Evolutionary conservation across 2,797 vertebrate genomes (phyloP).

Genomic region (Tadarida brasiliensis): DNA sequence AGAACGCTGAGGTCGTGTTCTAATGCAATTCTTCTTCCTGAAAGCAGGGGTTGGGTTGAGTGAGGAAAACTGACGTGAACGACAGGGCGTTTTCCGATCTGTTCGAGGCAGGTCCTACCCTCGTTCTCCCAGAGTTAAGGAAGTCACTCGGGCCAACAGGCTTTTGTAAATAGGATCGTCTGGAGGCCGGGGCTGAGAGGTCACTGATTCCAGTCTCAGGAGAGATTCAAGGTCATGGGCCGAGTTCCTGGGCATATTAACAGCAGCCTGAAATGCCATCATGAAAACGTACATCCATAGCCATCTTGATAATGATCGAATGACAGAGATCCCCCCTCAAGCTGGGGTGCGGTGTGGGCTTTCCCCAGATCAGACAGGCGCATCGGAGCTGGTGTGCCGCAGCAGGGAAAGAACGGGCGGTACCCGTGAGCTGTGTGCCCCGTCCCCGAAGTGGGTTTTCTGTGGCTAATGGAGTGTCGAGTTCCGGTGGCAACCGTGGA

Average conservation of each 20-base stretch:
- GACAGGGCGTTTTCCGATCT: background rate
- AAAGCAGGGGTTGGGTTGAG: background rate
- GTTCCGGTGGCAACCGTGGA: slow-evolving; percentile 60
- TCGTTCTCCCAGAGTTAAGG: background rate
- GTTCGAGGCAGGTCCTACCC: background rate
- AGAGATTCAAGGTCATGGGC: background rate
- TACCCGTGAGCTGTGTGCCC: background rate
- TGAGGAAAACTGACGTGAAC: background rate
- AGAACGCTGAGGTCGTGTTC: background rate
- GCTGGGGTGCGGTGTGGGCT: background rate
- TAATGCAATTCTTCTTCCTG: background rate
- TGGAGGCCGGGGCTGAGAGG: background rate
- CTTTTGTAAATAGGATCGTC: background rate
- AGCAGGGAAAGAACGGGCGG: background rate
- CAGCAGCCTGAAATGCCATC: slow-evolving; percentile 51
- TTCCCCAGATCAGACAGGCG: background rate
- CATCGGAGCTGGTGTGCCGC: background rate
- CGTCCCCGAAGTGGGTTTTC: slow-evolving; percentile 30
- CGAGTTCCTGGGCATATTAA: slow-evolving; percentile 59
- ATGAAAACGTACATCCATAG: slow-evolving; percentile 65
- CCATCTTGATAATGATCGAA: background rate
- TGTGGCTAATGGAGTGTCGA: slow-evolving; percentile 24
- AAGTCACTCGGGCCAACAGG: background rate
- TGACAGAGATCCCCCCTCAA: slow-evolving; percentile 13
- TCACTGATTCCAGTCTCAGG: background rate